phyloP scores from a whole-genome alignment of 53 echinoderm and acorn worm genomes.

The Astropecten irregularis region DNA sequence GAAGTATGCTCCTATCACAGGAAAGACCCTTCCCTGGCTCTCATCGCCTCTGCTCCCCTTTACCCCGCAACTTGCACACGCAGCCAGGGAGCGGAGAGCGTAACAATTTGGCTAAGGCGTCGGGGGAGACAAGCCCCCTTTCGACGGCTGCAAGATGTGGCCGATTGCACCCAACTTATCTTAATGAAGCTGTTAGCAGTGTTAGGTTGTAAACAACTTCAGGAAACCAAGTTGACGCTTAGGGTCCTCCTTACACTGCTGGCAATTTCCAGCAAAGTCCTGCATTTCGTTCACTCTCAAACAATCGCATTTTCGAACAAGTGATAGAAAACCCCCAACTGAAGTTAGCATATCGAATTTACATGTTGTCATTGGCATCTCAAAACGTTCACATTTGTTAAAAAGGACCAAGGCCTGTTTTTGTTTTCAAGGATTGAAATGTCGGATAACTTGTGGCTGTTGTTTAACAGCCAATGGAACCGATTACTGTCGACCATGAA shows the following conservation, averaged over 20 bases:
- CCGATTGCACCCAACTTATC: conserved; percentile 18
- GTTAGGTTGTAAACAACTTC: conserved; percentile 12
- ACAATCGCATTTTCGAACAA: no score
- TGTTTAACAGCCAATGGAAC: neutral
- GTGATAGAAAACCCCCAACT: no score
- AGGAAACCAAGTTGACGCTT: no score
- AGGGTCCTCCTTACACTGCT: no score
- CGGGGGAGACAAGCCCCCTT: neutral
- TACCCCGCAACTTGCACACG: neutral
- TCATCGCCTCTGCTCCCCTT: conserved; percentile 12
- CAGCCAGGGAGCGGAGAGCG: neutral
- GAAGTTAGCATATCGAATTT: no score
- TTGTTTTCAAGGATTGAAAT: no score
- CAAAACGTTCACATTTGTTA: no score
- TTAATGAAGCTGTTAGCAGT: conserved; percentile 3
- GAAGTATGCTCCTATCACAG: conserved; percentile 31
- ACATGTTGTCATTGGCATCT: no score
- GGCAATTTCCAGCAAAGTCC: no score
- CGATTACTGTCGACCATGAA: neutral
- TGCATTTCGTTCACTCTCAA: no score
- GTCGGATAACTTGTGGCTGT: neutral
- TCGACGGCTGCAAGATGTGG: neutral
- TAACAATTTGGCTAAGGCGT: neutral
- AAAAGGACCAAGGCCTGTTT: no score
- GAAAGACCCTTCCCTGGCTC: conserved; percentile 16